phyloP scores from a whole-genome alignment of 2,888 invertebrate species.

The Stenolophus ochropezus region DNA sequence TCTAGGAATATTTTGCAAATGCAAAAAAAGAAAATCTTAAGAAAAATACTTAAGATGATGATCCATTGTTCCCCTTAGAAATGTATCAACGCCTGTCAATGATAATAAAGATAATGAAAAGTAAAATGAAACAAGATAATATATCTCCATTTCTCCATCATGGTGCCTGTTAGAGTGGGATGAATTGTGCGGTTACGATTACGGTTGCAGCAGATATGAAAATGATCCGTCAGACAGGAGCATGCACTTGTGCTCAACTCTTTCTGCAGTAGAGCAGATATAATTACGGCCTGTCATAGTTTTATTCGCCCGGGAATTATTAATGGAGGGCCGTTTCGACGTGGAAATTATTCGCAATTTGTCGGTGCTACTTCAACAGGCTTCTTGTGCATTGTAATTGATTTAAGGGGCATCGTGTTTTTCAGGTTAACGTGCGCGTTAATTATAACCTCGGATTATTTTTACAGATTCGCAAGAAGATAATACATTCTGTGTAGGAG shows the following conservation, averaged over 20 bases:
- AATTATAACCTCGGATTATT: conserved; percentile 26
- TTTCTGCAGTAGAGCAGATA: conserved; percentile 14
- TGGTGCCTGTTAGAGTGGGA: too few species aligned
- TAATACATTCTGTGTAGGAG: conserved; percentile 16
- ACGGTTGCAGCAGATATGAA: not conserved
- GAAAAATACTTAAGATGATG: too few species aligned
- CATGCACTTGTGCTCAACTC: not conserved
- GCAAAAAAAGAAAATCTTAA: too few species aligned
- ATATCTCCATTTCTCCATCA: too few species aligned
- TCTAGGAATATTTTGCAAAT: too few species aligned
- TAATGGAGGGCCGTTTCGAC: conserved; percentile 48
- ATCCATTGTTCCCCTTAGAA: too few species aligned
- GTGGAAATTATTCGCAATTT: conserved; percentile 54
- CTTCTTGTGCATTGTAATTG: conserved; percentile 42
- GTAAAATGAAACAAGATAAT: too few species aligned
- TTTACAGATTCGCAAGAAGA: conserved; percentile 21
- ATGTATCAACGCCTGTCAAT: too few species aligned
- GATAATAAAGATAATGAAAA: too few species aligned
- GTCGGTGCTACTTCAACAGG: conserved; percentile 44
- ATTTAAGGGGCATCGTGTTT: conserved; percentile 47
- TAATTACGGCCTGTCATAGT: conserved; percentile 54
- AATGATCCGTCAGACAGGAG: not conserved
- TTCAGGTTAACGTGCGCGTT: conserved; percentile 30
- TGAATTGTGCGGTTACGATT: not conserved
- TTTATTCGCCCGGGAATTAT: conserved; percentile 47